Conservation (phyloP, 30 jellyfish, hydroid and myxozoan genomes). For the Cassiopea xamachana region DNA sequence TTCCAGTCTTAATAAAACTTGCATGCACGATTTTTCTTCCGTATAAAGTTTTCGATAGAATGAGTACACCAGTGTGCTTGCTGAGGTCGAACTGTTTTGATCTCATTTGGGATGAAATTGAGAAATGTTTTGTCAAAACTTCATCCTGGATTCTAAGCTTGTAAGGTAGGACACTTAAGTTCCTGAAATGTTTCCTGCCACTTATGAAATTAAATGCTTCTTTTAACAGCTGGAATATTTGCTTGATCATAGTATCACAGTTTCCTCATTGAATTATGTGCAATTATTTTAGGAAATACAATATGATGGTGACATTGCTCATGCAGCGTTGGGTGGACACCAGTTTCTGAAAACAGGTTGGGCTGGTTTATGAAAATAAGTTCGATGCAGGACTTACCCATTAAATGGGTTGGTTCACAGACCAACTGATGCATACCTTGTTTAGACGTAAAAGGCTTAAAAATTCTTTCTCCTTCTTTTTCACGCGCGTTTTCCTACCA, state of each 20-base stretch:
- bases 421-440: conserved; percentile 44
- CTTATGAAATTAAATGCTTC: conserved; percentile 23
- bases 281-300: conserved; percentile 16
- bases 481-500: conserved; percentile 57
- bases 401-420: conserved; percentile 44
- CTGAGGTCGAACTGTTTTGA: conserved; percentile 13
- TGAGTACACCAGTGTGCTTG: conserved; percentile 60
- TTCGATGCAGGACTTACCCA: conserved; percentile 56
- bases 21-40: conserved; percentile 24
- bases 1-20: conserved; percentile 17
- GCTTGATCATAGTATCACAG: conserved; percentile 52
- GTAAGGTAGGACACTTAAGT: conserved; percentile 17
- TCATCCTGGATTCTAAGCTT: conserved; percentile 26
- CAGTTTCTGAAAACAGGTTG: conserved; percentile 42
- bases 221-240: conserved; percentile 5
- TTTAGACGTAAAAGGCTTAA: conserved; percentile 40
- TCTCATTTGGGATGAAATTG: conserved; percentile 41
- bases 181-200: conserved; percentile 26
- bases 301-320: conserved; percentile 49
- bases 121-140: conserved; percentile 32
- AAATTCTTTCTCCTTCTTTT: conserved; percentile 26
- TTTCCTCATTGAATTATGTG: conserved; percentile 20
- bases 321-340: conserved; percentile 55
- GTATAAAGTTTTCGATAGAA: conserved; percentile 11
- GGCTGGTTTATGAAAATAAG: conserved; percentile 57